Conservation (phyloP, 2,113 vertebrate genomes). For the Hyla sarda region DNA sequence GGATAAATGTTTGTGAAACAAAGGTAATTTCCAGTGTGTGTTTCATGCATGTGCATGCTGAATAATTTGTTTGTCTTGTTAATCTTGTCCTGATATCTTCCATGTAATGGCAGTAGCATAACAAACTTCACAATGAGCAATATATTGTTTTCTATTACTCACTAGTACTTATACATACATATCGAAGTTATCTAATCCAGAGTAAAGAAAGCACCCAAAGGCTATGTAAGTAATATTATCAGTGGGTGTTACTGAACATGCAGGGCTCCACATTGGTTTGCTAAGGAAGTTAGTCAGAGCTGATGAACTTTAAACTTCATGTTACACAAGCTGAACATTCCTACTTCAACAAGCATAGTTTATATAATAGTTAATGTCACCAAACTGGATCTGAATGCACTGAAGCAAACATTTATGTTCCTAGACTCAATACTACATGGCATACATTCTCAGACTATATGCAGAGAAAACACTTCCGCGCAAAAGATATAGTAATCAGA, state of each 20-base stretch:
- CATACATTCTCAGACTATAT: neutral
- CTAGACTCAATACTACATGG: neutral
- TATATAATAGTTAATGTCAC: conserved; percentile 42
- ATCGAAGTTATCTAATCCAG: conserved; percentile 48
- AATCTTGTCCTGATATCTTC: conserved; percentile 38
- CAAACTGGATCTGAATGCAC: conserved; percentile 20
- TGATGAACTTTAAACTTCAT: conserved; percentile 51
- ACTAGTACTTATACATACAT: conserved; percentile 39
- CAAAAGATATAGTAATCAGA: neutral
- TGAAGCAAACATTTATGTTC: conserved; percentile 5
- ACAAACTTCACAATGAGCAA: conserved; percentile 51
- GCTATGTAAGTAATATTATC: conserved; percentile 50
- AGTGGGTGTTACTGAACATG: conserved; percentile 51
- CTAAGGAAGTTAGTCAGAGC: conserved; percentile 47
- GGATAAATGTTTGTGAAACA: conserved; percentile 34
- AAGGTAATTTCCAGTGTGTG: conserved; percentile 40
- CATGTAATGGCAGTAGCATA: conserved; percentile 19
- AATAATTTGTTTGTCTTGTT: conserved; percentile 43
- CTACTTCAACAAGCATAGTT: conserved; percentile 40
- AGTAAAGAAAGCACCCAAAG: conserved; percentile 56
- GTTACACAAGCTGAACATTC: conserved; percentile 45
- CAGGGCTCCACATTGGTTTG: conserved; percentile 26
- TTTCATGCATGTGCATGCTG: conserved; percentile 30
- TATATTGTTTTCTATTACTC: conserved; percentile 50
- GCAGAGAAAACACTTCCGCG: neutral